A percentile compares a stretch with the other conserved stretches of the same genome.
Conservation (phyloP, 2,888 invertebrate genomes). For the Mechanitis messenoides region DNA sequence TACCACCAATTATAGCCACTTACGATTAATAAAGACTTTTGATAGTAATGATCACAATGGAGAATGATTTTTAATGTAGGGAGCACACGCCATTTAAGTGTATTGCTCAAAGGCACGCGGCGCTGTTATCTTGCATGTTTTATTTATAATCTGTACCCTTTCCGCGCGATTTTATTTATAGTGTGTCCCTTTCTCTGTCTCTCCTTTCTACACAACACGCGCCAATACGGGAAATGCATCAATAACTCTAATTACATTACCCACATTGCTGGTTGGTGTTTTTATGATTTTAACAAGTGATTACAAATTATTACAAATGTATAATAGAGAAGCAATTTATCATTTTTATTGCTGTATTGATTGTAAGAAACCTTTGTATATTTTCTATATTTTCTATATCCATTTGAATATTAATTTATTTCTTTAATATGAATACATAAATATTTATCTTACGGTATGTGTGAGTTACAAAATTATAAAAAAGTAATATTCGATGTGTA, state of each 20-base stretch:
- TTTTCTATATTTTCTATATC: too few species aligned
- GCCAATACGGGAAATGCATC: constrained; percentile 47
- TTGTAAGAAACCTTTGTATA: too few species aligned
- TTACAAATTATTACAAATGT: too few species aligned
- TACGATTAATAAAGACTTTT: constrained; percentile 38
- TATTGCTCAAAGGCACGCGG: constrained; percentile 46
- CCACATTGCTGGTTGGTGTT: too few species aligned
- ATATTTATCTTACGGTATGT: not conserved
- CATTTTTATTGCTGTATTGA: too few species aligned
- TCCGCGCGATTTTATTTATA: constrained; percentile 1
- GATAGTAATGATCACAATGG: constrained; percentile 42
- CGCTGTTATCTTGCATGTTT: constrained; percentile 57
- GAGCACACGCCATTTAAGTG: constrained; percentile 35
- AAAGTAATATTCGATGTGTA: constrained; percentile 16
- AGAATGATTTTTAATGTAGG: constrained; percentile 46
- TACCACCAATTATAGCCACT: constrained; percentile 40
- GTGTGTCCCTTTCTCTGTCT: constrained; percentile 11
- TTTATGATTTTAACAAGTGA: too few species aligned
- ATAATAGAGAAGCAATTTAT: too few species aligned
- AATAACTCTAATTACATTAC: constrained; percentile 39
- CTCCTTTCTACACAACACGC: constrained; percentile 47
- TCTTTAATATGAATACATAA: too few species aligned
- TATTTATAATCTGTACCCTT: constrained; percentile 30
- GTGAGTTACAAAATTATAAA: constrained; percentile 15
- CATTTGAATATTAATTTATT: too few species aligned